Conservation (phyloP, 35 echinoderm and acorn worm species). For the Patiria miniata region DNA sequence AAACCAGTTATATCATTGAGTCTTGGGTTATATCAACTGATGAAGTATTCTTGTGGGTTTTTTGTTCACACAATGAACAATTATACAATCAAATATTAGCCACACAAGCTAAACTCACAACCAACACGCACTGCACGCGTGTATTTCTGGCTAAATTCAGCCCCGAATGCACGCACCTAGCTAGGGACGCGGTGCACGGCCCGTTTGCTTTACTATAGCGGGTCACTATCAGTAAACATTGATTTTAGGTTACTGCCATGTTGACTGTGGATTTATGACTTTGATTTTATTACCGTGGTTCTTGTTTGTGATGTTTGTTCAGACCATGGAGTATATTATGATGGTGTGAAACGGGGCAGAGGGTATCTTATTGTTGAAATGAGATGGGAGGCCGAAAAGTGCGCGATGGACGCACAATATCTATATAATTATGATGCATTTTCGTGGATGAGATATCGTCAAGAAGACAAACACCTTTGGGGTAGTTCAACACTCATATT, state of each 20-base stretch:
- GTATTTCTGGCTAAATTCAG: not conserved
- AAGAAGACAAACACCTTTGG: too few species aligned
- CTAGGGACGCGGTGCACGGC: too few species aligned
- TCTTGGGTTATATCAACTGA: too few species aligned
- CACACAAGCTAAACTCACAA: too few species aligned
- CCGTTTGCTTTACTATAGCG: not conserved
- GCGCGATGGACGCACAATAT: not conserved
- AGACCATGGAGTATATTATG: not conserved
- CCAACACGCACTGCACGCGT: too few species aligned
- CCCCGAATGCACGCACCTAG: not conserved
- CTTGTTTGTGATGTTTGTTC: not conserved
- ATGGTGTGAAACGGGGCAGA: not conserved
- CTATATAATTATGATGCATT: not conserved
- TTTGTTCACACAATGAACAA: not conserved
- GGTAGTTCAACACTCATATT: too few species aligned
- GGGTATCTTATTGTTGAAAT: not conserved
- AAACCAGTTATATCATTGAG: too few species aligned
- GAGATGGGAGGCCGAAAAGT: not conserved
- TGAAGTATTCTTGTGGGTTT: not conserved
- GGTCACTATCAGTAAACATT: constrained; percentile 11
- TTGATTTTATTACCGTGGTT: not conserved
- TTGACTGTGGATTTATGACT: not conserved
- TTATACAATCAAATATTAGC: too few species aligned
- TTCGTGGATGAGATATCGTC: not conserved
- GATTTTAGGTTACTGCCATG: constrained; percentile 5